Percentiles rank a stretch among this genome's conserved stretches.
These are phyloP conservation scores for Phoxinus dragarum DNA, from an alignment of 2,797 vertebrate genomes.

Conservation along the genomic window DNA sequence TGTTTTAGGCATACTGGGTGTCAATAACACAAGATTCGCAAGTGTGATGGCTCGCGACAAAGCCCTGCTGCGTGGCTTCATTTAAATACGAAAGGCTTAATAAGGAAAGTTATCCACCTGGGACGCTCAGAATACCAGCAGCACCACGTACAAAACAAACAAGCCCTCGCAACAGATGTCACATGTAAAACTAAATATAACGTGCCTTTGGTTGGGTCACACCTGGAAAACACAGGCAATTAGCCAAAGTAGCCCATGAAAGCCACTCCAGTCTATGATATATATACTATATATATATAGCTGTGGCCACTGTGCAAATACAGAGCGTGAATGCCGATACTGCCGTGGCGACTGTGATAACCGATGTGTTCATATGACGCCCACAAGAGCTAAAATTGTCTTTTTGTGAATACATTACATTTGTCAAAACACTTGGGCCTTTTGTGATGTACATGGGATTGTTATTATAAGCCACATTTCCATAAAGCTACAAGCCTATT, in stretches of 20 bases:
- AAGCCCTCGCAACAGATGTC: conserved; percentile 69
- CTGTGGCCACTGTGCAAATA: conserved; percentile 59
- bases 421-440: conserved; percentile 18
- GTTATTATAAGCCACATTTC: conserved; percentile 31
- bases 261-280: conserved; percentile 47
- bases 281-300: conserved; percentile 40
- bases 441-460: conserved; percentile 9
- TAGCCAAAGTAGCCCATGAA: conserved; percentile 59
- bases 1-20: conserved; percentile 43
- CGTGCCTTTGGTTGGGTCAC: conserved; percentile 72
- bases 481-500: conserved; percentile 1
- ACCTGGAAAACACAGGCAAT: conserved; percentile 66
- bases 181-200: conserved; percentile 76
- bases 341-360: conserved; percentile 32
- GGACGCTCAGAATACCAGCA: conserved; percentile 58
- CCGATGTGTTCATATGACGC: conserved; percentile 30
- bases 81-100: conserved; percentile 62
- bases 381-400: conserved; percentile 41
- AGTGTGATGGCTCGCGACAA: conserved; percentile 16
- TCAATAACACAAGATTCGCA: conserved; percentile 42
- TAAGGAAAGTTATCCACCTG: conserved; percentile 72
- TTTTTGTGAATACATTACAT: conserved; percentile 18
- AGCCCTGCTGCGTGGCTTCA: conserved; percentile 22
- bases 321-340: conserved; percentile 20
- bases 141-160: conserved; percentile 69